Conservation (phyloP, 1,140 invertebrate species). For the Bombyx mori region DNA sequence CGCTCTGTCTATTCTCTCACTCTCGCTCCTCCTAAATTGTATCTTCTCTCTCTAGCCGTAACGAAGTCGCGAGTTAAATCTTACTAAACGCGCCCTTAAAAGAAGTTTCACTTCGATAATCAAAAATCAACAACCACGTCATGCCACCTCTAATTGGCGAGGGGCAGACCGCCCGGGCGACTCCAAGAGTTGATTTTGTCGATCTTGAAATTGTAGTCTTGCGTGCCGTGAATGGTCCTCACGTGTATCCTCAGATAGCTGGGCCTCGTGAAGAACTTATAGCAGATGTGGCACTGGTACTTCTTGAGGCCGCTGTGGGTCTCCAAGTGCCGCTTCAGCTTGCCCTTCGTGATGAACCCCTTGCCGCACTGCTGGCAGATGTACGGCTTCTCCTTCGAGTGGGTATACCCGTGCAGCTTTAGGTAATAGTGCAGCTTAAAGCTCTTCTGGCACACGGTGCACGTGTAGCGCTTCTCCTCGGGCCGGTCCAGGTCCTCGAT, state of each 20-base stretch:
- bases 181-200: constrained; percentile 12
- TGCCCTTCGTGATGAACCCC: constrained; percentile 58
- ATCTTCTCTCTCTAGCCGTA: too few relatives aligned
- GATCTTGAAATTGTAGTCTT: constrained; percentile 46
- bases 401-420: constrained; percentile 56
- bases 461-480: constrained; percentile 69
- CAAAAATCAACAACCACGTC: too few relatives aligned
- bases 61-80: too few relatives aligned
- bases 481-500: constrained; percentile 46
- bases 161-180: too few relatives aligned
- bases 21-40: too few relatives aligned
- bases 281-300: constrained; percentile 68
- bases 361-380: constrained; percentile 63
- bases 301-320: constrained; percentile 55
- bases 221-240: constrained; percentile 50
- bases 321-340: constrained; percentile 59
- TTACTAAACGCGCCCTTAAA: too few relatives aligned
- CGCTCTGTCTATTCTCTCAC: too few relatives aligned
- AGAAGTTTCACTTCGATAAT: too few relatives aligned
- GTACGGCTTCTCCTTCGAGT: constrained; percentile 57
- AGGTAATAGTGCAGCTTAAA: constrained; percentile 68
- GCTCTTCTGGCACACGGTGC: constrained; percentile 72
- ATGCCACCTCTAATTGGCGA: too few relatives aligned
- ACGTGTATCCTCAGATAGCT: constrained; percentile 56
- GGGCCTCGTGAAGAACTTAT: constrained; percentile 58